A percentile compares a stretch with the other conserved stretches of the same genome.
phyloP scores from a whole-genome alignment of 2,888 invertebrate species.

The Zootermopsis nevadensis region DNA sequence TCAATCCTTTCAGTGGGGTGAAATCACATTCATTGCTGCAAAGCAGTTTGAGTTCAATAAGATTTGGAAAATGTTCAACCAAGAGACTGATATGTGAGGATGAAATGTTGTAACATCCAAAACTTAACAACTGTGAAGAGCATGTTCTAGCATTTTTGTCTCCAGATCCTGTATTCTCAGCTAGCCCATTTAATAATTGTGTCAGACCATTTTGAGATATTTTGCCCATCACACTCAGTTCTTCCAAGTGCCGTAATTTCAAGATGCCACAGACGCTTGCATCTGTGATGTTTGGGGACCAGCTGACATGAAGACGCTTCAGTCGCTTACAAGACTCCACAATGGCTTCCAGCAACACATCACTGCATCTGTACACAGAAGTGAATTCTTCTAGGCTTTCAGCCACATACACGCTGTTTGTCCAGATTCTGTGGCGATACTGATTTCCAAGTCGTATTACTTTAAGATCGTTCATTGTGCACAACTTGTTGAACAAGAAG shows the following conservation, averaged over 20 bases:
- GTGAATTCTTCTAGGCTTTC: slow-evolving; percentile 16
- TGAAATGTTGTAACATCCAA: slow-evolving; percentile 27
- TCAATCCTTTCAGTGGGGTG: not conserved
- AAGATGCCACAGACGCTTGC: not conserved
- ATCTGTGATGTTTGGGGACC: slow-evolving; percentile 16
- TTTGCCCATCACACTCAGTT: slow-evolving; percentile 25
- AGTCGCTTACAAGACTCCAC: slow-evolving; percentile 6
- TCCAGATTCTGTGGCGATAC: not conserved
- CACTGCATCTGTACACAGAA: slow-evolving; percentile 14
- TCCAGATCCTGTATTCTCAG: not conserved
- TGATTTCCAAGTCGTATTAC: slow-evolving; percentile 21
- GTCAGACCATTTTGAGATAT: slow-evolving; percentile 21
- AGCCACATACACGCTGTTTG: not conserved
- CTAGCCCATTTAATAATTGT: not conserved
- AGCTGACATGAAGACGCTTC: slow-evolving; percentile 25
- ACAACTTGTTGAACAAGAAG: slow-evolving; percentile 11
- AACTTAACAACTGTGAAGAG: slow-evolving; percentile 13
- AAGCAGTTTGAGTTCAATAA: slow-evolving; percentile 26
- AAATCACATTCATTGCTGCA: slow-evolving; percentile 21
- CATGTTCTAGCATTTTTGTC: not conserved
- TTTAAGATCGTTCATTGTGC: slow-evolving; percentile 21
- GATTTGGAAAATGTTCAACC: slow-evolving; percentile 25
- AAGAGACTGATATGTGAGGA: not conserved
- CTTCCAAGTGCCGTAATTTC: not conserved
- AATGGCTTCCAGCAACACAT: slow-evolving; percentile 6